Base-by-base conservation (phyloP, 2,797 vertebrate species). In the Dendrocincla tyrannina region DNA sequence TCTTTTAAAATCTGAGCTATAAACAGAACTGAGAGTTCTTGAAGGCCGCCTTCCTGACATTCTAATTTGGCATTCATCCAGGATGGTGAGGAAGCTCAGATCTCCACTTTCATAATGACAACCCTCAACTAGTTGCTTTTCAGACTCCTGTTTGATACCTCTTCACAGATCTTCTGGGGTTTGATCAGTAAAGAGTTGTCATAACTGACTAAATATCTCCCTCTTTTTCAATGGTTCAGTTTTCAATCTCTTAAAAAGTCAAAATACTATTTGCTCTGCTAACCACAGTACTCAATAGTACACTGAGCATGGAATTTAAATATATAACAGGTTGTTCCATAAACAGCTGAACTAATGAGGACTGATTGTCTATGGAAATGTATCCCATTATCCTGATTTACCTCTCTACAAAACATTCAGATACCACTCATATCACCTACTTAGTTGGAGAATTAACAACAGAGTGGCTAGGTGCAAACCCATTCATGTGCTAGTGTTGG, bases 291-390 rank as follows among this genome's bases (percentile, higher is more conserved):
- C 66, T 97, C 76, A 88, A 30, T 66, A 90, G 79, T 91, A 86
- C 37, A 53, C 58, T 62, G 46, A 96, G 35, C n/a, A 11, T 84
- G 58, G 91, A 90, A 96, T 95, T 92, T 94, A 96, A 89, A 94
- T 97, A 93, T 95, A 91, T 94, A 96, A 75, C 66, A 91, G 82
- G 89, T 92, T 95, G 82, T 84, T 95, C 95, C 83, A 84, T 95
- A 95, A 95, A 94, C 82, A 95, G 93, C 85, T 94, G 91, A 95
- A 86, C 89, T 97, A 95, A 97, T 86, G 88, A 93, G 85, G 76
- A 69, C 93, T 97, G 95, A 93, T 95, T 97, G 94, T 88, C 91
- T 91, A 84, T 93, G 96, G 94, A 95, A 95, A 88, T 81, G 16
- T 84, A 94, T 91, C 88, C 83, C 84, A 53, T 93, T 96, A 89